Evolutionary conservation across 1,140 invertebrate species (phyloP).

Genomic region (Adelges cooleyi): DNA sequence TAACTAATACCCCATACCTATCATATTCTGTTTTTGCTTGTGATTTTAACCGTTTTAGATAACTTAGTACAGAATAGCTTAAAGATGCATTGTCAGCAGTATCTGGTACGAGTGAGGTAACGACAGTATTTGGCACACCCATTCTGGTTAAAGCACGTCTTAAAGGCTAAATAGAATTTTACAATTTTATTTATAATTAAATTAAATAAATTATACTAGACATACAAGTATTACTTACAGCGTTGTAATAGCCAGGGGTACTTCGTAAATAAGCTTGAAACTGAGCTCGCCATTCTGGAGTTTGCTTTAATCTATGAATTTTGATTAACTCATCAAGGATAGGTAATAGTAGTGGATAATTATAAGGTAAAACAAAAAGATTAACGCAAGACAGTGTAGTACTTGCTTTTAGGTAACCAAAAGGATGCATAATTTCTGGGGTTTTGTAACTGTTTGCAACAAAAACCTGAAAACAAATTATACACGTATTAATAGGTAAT

Average conservation of each 20-base stretch:
- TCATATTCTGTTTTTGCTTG: conserved; percentile 92
- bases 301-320: conserved; percentile 79
- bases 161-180: conserved; percentile 50
- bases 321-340: conserved; percentile 86
- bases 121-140: conserved; percentile 64
- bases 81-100: conserved; percentile 76
- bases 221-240: conserved; percentile 46
- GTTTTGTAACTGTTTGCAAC: conserved; percentile 80
- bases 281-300: conserved; percentile 74
- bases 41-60: conserved; percentile 90
- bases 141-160: conserved; percentile 82
- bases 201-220: not conserved
- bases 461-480: conserved; percentile 58
- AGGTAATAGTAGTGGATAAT: conserved; percentile 89
- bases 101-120: conserved; percentile 76
- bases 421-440: conserved; percentile 78
- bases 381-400: conserved; percentile 90
- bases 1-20: conserved; percentile 42
- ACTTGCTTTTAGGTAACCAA: conserved; percentile 96
- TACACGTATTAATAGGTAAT: conserved; percentile 4
- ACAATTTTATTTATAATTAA: not conserved
- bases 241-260: conserved; percentile 92
- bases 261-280: conserved; percentile 90
- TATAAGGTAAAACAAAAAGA: conserved; percentile 96
- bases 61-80: conserved; percentile 85